Evolutionary conservation across 1,140 invertebrate species (phyloP), one percentile per base, ranked within the genome.

Genomic region (Littorina saxatilis): DNA sequence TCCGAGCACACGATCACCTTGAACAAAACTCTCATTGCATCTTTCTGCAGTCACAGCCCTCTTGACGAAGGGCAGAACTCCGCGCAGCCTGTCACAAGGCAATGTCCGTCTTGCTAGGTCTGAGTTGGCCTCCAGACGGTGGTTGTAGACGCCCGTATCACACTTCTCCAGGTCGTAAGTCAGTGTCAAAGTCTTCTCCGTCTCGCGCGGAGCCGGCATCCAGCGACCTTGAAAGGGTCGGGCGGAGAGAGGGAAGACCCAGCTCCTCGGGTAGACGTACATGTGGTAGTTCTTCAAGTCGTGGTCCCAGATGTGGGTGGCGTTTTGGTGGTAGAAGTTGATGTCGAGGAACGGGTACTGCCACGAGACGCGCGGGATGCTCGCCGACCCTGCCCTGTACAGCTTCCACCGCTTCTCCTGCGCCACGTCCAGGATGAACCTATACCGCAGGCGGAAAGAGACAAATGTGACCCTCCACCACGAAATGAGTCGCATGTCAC

Each of bases 291-390:
- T 73, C 37, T 72, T n/a, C 39, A 75, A 52, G 47, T 81, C 77
- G 17, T 40, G 32, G 83, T 88, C 84, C 85, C 85, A 88, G 17
- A 88, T 78, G 55, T 87, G 86, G 20, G 86, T 87, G 7, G 39
- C 20, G 75, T 86, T 87, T 32, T 86, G 79, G 0, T 66, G 29
- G 82, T 81, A 86, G 68, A 87, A 88, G 72, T 76, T 85, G 20
- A 88, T 79, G 55, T 88, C 87, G 11, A 88, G n/a, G 63, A 83
- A 88, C 0, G 87, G 87, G 79, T 78, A 86, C 15, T 58, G 27
- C 83, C 81, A 87, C 0, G 27, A 13, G 23, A 58, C 27, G 5
- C 74, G 37, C 32, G 50, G 23, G 66, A 87, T 83, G 17, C 72
- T 32, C 1, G 40, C 40, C n/a, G 76, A 74, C 1, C 43, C 35